These are phyloP conservation scores for Rhegmatorhina hoffmannsi DNA, from an alignment of 2,113 vertebrate species.

Conservation along the genomic window DNA sequence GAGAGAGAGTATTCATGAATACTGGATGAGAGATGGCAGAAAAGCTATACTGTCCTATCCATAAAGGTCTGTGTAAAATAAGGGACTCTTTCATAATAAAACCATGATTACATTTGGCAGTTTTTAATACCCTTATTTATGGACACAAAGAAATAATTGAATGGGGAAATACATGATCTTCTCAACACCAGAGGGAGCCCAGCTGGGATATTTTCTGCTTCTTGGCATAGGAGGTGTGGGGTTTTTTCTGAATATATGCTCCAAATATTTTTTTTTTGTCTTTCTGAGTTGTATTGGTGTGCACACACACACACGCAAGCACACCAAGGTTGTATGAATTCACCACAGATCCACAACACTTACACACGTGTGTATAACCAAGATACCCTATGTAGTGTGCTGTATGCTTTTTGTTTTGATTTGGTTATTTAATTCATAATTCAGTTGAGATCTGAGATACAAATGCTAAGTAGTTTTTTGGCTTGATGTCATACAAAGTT, in stretches of 20 bases:
- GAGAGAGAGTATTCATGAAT: not conserved
- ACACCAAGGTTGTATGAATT: not conserved
- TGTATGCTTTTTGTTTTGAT: slow-evolving; percentile 40
- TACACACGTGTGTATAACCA: not conserved
- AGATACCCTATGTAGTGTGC: not conserved
- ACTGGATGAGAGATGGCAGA: not conserved
- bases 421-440: slow-evolving; percentile 63
- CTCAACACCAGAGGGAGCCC: slow-evolving; percentile 62
- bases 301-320: too few species aligned
- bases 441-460: slow-evolving; percentile 57
- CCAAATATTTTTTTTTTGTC: not conserved
- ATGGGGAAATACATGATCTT: not conserved
- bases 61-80: not conserved
- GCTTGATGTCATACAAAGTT: slow-evolving; percentile 54
- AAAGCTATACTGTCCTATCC: not conserved
- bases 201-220: not conserved
- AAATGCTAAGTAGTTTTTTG: slow-evolving; percentile 71
- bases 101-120: not conserved
- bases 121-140: not conserved
- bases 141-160: not conserved
- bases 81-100: not conserved
- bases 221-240: not conserved
- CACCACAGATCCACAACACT: not conserved
- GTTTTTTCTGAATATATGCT: not conserved
- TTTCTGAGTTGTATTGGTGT: not conserved